Base-by-base conservation (phyloP, 2,888 invertebrate genomes). In the Colletes collaris region DNA sequence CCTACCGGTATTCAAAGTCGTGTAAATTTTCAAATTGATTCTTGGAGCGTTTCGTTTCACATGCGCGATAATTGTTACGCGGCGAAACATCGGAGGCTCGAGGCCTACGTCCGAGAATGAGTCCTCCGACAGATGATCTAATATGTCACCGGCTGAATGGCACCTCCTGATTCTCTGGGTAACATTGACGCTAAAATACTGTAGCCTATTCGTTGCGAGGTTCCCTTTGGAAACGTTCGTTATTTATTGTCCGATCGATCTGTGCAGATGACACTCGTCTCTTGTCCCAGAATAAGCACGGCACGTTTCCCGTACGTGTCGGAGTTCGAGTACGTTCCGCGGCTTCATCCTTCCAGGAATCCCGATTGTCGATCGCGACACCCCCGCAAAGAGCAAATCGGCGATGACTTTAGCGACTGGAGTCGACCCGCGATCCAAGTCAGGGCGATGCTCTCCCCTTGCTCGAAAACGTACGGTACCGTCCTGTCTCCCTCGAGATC, bases 321-420 rank as follows among this genome's bases (percentile, higher is more conserved):
- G 64, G 83, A 86, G 59, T 89, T 89, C 59, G 79, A 81, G 44
- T 86, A 88, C 64, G 60, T 72, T 10, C 86, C 89, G 35, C 68
- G 77, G 13, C 80, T 84, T 56, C 90, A 90, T 76, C 90, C 90
- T 10, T 88, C 89, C 56, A 84, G 78, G 60, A 90, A 90, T 81
- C 89, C 89, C 0, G 74, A 82, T 19, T 89, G 90, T 58, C 64
- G 67, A 1, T 82, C 75, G n/a, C 70, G 68, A 59, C 81, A 72
- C 71, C 44, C 74, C 0, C 58, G 52, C 27, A 40, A 11, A 3
- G 19, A 50, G 3, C 16, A 27, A 3, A 2, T 5, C 3, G 4
- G 11, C 52, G 62, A 64, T 2, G 56, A 80, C 4, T 35, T 19
- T 10, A 37, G 49, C 4, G 58, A 2, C 2, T 66, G 55, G 66